Base-by-base conservation (phyloP, 2,888 invertebrate species). In the Lordiphosa fenestrarum region DNA sequence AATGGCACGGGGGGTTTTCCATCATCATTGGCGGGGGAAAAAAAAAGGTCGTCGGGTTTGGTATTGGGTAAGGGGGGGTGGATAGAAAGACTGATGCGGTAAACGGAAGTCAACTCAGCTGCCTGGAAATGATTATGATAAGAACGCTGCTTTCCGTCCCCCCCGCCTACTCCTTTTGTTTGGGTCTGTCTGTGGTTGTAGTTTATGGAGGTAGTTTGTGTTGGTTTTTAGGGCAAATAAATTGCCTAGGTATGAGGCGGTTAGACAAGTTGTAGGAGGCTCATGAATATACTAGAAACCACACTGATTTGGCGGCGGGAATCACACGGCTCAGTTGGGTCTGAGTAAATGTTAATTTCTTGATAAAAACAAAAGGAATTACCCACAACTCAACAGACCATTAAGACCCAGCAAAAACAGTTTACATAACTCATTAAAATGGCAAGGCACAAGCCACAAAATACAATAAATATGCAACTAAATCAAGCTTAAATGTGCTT, bases 401-500 rank as follows among this genome's bases (percentile, higher is more conserved):
- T 19, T 38, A 15, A 38, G 38, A 13, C 13, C 38, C 4, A 23
- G 6, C 38, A 7, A 12, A 6, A 25, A 48, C 71, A 63, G 78
- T 81, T 81, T 77, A 63, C 78, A 84, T 82, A 70, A 82, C 70
- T 82, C 84, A 80, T 84, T 80, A 77, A 77, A 73, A 67, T 66
- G 78, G 53, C 41, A 46, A 38, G 38, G 42, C 36, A 37, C 40
- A 53, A 36, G 44, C 30, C 41, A 25, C 4, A 30, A 37, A 65
- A 68, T 72, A 71, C 76, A 78, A 80, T 80, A 80, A 80, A 80
- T 84, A 82, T 78, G 83, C 78, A 80, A 80, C 80, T 83, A 85
- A 83, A 83, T 83, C 82, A 83, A 61, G 82, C 82, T 83, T 85
- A 85, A 83, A 84, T 85, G 78, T 74, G 75, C 78, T 85, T 83